A percentile compares a stretch with the other conserved stretches of the same genome.
Conservation (phyloP, 2,113 vertebrate genomes). For the Bettongia penicillata region DNA sequence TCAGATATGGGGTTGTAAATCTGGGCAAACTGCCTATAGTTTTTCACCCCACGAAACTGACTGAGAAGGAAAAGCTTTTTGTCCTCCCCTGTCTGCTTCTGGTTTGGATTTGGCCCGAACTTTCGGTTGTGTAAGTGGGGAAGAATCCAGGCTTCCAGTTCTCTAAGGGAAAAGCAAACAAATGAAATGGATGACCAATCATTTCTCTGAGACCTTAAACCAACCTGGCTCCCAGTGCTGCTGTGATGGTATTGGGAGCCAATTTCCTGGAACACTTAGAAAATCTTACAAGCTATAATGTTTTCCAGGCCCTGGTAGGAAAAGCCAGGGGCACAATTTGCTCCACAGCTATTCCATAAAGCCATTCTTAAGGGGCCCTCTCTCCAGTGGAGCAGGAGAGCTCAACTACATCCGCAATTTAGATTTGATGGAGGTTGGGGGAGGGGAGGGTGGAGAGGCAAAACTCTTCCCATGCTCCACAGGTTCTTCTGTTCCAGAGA, state of each 20-base stretch:
- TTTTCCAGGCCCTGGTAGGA: constrained; percentile 63
- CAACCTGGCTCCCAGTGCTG: constrained; percentile 62
- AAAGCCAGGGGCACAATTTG: not conserved
- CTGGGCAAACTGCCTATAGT: constrained; percentile 41
- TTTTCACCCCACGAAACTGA: constrained; percentile 34
- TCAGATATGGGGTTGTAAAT: constrained; percentile 22
- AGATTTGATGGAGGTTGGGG: not conserved
- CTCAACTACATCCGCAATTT: not conserved
- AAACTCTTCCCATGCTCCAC: constrained; percentile 20
- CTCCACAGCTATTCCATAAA: not conserved
- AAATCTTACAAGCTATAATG: constrained; percentile 66
- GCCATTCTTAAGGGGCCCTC: not conserved
- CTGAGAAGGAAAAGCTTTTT: not conserved
- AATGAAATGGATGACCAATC: constrained; percentile 71
- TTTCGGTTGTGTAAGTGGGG: constrained; percentile 31
- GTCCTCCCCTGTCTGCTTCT: constrained; percentile 42
- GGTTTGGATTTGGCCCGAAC: constrained; percentile 49
- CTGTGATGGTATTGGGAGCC: constrained; percentile 46
- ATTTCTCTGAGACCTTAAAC: constrained; percentile 67
- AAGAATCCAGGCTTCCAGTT: constrained; percentile 60
- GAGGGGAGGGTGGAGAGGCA: not conserved
- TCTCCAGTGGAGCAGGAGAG: not conserved
- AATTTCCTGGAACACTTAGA: constrained; percentile 66
- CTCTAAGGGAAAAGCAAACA: constrained; percentile 66
- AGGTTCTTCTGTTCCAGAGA: not conserved